A percentile compares a stretch with the other conserved stretches of the same genome.
phyloP scores from a whole-genome alignment of 2,797 vertebrate genomes.

The Lithobates pipiens region DNA sequence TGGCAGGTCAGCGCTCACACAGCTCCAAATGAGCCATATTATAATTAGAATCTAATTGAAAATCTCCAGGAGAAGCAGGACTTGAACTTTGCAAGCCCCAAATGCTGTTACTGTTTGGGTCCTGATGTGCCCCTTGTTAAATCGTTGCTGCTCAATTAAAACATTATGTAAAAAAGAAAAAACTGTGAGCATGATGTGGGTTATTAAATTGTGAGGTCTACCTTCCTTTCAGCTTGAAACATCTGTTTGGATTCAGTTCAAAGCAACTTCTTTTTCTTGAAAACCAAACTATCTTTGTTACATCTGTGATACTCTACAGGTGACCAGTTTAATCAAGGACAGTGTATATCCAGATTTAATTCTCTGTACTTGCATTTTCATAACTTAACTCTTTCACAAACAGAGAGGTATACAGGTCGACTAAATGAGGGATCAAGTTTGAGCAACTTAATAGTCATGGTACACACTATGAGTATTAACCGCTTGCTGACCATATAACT shows the following conservation, averaged over 20 bases:
- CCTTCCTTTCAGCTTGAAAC: slow-evolving; percentile 32
- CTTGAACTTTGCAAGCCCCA: slow-evolving; percentile 65
- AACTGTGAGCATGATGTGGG: slow-evolving; percentile 34
- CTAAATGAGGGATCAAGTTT: background rate
- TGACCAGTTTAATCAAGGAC: slow-evolving; percentile 10
- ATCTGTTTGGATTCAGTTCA: slow-evolving; percentile 54
- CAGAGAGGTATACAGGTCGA: background rate
- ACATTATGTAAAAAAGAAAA: slow-evolving; percentile 62
- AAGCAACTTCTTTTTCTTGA: slow-evolving; percentile 21
- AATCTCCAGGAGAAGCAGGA: slow-evolving; percentile 78
- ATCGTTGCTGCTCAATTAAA: slow-evolving; percentile 73
- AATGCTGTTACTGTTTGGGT: slow-evolving; percentile 67
- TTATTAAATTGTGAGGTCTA: slow-evolving; percentile 55
- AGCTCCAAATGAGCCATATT: slow-evolving; percentile 79
- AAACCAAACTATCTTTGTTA: slow-evolving; percentile 30
- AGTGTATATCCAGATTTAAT: background rate
- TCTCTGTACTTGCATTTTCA: background rate
- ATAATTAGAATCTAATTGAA: slow-evolving; percentile 86
- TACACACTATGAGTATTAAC: background rate
- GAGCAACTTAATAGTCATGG: background rate
- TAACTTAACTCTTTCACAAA: background rate
- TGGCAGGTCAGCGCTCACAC: slow-evolving; percentile 75
- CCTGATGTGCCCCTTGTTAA: slow-evolving; percentile 70
- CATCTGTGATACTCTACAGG: background rate
- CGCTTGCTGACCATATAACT: no score